These are phyloP conservation scores for Ellobium chinense DNA, from an alignment of 2,888 invertebrate species.

Conservation along the genomic window DNA sequence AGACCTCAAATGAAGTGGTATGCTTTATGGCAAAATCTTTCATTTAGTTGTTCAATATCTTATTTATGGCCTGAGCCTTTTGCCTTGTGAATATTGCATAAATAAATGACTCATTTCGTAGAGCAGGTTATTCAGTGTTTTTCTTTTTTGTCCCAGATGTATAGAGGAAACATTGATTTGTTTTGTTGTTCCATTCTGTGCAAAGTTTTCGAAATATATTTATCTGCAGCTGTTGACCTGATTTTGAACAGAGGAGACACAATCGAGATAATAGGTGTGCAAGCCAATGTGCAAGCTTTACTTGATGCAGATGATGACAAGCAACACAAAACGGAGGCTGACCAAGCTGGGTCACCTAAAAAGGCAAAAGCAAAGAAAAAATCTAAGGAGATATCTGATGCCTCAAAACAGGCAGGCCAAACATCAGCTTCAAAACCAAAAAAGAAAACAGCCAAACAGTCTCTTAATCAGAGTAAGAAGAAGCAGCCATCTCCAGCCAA, in stretches of 20 bases:
- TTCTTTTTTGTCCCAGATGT: too few relatives aligned
- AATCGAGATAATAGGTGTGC: not conserved
- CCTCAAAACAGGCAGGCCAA: not conserved
- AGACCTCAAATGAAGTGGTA: too few relatives aligned
- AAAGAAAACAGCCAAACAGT: not conserved
- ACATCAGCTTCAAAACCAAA: not conserved
- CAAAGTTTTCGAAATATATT: too few relatives aligned
- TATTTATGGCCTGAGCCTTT: too few relatives aligned
- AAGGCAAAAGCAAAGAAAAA: not conserved
- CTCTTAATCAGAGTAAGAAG: not conserved
- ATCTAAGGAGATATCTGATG: not conserved
- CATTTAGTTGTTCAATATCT: too few relatives aligned
- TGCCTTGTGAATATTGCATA: too few relatives aligned
- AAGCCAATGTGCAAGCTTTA: not conserved
- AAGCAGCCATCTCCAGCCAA: not conserved
- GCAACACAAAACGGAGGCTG: not conserved
- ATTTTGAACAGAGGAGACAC: constrained; percentile 20
- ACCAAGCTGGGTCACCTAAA: not conserved
- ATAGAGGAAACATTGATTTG: too few relatives aligned
- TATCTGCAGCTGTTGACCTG: constrained; percentile 23
- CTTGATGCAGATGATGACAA: constrained; percentile 8
- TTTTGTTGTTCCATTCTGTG: too few relatives aligned
- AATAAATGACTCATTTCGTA: too few relatives aligned
- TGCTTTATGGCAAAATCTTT: too few relatives aligned
- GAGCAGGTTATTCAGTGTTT: too few relatives aligned